Evolutionary conservation across 2,797 vertebrate genomes (phyloP), one percentile per base, ranked within the genome.

Genomic region (Poecilia picta): DNA sequence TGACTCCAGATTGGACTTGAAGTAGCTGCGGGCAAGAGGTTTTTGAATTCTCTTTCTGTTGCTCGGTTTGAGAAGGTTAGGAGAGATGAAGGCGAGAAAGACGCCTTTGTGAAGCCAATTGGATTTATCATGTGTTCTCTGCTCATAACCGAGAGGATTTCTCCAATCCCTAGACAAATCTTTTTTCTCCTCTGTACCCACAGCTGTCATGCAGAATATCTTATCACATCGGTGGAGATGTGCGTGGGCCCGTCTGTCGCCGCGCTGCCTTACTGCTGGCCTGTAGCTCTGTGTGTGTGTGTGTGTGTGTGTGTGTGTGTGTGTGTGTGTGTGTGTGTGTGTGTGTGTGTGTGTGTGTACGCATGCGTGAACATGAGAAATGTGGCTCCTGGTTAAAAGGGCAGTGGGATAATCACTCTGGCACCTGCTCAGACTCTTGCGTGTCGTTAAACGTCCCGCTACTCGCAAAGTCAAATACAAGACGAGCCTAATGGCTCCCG

Each of bases 401-500:
- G 66, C 89, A 85, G 81, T 70, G 41, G 79, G 87, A 87, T 92
- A 91, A 92, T 89, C 87, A 81, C 85, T 89, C 85, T 77, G 80
- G 87, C 90, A 90, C 91, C 88, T 92, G 87, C 83, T 83, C 87
- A 0, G 86, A 74, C 85, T 90, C 88, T 88, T 77, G 43, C 83
- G 83, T 81, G 62, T 79, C 82, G 85, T 90, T 91, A 85, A 90
- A 88, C 57, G 85, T 90, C 85, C 81, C 75, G 53, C 85, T 86
- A 55, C 83, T 83, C 77, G 77, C 91, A 93, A 93, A 95, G 92
- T 93, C 92, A 94, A 94, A 94, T 81, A 90, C 87, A 79, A 93
- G 89, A 93, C 92, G 43, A 83, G 91, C 85, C 90, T 94, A 95
- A 94, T 90, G 85, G 91, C 90, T 95, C 94, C 93, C 43, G 16